These are phyloP conservation scores for Hippasteria phrygiana DNA, from an alignment of 53 echinoderm and acorn worm genomes.

Conservation along the genomic window DNA sequence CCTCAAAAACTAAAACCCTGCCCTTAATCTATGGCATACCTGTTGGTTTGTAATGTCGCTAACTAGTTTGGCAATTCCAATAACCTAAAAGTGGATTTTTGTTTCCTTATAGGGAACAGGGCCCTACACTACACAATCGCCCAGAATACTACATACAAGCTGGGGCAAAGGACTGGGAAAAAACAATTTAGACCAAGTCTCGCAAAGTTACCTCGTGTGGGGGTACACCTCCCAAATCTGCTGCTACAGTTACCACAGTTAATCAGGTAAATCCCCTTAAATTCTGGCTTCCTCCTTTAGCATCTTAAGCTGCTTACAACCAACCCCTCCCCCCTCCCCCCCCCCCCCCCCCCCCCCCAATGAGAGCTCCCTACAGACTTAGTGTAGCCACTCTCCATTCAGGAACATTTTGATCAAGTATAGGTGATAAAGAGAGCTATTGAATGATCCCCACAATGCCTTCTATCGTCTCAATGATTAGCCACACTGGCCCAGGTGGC, in stretches of 20 bases:
- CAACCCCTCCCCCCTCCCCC: neutral
- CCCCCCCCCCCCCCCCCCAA: neutral
- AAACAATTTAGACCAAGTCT: neutral
- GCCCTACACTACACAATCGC: too few relatives aligned
- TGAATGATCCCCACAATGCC: too few relatives aligned
- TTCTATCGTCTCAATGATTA: too few relatives aligned
- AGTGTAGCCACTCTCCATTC: neutral
- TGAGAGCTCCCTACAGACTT: neutral
- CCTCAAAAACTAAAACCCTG: too few relatives aligned
- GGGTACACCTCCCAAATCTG: neutral
- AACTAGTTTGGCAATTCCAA: too few relatives aligned
- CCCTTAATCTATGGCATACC: too few relatives aligned
- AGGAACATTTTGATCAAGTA: neutral
- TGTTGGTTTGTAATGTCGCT: too few relatives aligned
- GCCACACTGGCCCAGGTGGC: too few relatives aligned
- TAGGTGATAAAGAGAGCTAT: too few relatives aligned
- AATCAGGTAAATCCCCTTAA: conserved; percentile 30
- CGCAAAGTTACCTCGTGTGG: neutral
- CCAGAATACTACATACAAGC: too few relatives aligned
- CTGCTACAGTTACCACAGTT: conserved; percentile 30
- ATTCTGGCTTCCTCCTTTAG: neutral
- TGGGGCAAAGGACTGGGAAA: neutral
- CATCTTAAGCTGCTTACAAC: neutral
- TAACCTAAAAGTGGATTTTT: too few relatives aligned
- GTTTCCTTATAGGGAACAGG: too few relatives aligned